Evolutionary conservation across 2,113 vertebrate species (phyloP).

Genomic region (Anarhynchus alexandrinus): DNA sequence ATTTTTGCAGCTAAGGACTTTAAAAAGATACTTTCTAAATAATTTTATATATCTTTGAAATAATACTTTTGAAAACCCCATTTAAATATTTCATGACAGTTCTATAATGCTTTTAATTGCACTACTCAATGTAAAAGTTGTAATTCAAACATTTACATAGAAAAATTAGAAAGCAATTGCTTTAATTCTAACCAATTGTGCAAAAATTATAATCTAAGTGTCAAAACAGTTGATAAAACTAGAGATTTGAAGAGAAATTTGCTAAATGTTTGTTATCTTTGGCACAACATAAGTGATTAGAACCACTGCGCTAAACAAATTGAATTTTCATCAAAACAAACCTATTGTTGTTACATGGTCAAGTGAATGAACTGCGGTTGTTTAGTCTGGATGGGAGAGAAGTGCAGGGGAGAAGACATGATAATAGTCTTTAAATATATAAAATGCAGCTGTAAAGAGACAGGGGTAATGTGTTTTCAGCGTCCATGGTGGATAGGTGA

Average conservation of each 20-base stretch:
- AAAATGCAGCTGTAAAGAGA: not conserved
- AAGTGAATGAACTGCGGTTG: not conserved
- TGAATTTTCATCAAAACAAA: slow-evolving; percentile 24
- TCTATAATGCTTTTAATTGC: not conserved
- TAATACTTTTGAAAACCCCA: not conserved
- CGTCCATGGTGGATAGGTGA: not conserved
- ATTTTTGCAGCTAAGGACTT: not conserved
- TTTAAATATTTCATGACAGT: not conserved
- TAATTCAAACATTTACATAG: not conserved
- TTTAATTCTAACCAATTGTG: not conserved
- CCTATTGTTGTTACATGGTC: not conserved
- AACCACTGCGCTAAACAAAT: not conserved
- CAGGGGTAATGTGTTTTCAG: not conserved
- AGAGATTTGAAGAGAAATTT: slow-evolving; percentile 3
- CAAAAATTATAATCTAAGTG: slow-evolving; percentile 12
- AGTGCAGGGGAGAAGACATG: not conserved
- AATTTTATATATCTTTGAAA: not conserved
- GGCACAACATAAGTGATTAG: slow-evolving; percentile 6
- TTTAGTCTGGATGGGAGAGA: slow-evolving; percentile 34
- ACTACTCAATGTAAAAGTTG: not conserved
- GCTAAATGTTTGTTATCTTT: slow-evolving; percentile 43
- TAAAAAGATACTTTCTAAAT: not conserved
- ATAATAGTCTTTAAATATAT: not conserved
- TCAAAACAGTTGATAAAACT: slow-evolving; percentile 39
- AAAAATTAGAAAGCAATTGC: not conserved